A percentile compares a stretch with the other conserved stretches of the same genome.
phyloP scores from a whole-genome alignment of 2,888 invertebrate species.

The Drosophila neonasuta region DNA sequence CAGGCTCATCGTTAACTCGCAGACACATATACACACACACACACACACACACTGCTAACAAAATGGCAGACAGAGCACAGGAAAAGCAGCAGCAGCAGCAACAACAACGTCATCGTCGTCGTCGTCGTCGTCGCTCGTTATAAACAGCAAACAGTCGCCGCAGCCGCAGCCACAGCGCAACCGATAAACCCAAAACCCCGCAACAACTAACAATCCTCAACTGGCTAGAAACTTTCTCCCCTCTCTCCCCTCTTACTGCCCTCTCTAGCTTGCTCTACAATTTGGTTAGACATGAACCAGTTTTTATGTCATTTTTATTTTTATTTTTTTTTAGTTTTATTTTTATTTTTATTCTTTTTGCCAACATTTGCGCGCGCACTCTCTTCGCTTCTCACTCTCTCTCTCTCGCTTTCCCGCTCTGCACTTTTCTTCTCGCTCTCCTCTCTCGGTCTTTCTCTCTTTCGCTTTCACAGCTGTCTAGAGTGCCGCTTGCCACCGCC shows the following conservation, averaged over 20 bases:
- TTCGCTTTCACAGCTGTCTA: constrained; percentile 10
- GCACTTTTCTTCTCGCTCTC: neutral
- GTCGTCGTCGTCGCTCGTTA: constrained; percentile 49
- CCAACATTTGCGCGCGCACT: constrained; percentile 36
- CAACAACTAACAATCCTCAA: constrained; percentile 32
- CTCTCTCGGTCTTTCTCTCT: constrained; percentile 1
- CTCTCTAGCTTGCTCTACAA: constrained; percentile 23
- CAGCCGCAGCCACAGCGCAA: constrained; percentile 34
- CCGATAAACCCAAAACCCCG: constrained; percentile 38
- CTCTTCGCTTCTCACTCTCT: constrained; percentile 2
- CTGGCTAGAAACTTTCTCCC: constrained; percentile 12
- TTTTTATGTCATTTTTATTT: constrained; percentile 52
- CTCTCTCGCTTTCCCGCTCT: constrained; percentile 4
- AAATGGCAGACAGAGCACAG: constrained; percentile 51
- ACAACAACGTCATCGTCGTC: constrained; percentile 39
- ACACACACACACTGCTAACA: constrained; percentile 18
- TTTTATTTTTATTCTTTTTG: constrained; percentile 36
- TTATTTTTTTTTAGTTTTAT: constrained; percentile 27
- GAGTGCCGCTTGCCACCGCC: constrained; percentile 51
- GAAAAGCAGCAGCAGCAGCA: constrained; percentile 33
- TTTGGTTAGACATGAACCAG: constrained; percentile 71
- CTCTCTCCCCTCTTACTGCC: neutral
- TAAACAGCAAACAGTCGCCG: constrained; percentile 28
- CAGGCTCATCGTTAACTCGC: constrained; percentile 51
- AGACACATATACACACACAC: constrained; percentile 32